Percentiles rank a stretch among this genome's conserved stretches.
Conservation (phyloP, 2,797 vertebrate species). For the Enteromius trimaculatus region DNA sequence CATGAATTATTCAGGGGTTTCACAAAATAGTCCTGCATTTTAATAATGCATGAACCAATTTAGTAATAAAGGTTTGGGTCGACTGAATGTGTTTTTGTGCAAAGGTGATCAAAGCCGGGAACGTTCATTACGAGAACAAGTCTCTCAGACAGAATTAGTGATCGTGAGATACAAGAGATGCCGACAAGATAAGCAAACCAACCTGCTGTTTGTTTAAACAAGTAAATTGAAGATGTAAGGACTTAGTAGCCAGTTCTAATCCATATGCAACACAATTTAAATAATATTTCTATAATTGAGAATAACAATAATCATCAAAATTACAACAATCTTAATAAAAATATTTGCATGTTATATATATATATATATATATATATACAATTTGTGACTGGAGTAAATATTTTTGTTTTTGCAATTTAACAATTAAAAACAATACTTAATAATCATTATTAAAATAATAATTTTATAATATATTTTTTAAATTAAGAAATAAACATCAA, state of each 20-base stretch:
- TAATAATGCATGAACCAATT: constrained; percentile 78
- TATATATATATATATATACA: no score
- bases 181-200: neutral
- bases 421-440: no score
- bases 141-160: neutral
- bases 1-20: constrained; percentile 78
- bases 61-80: constrained; percentile 70
- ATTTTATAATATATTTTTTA: neutral
- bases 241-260: neutral
- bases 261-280: neutral
- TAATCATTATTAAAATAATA: no score
- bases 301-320: no score
- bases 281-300: no score
- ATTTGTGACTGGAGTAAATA: no score
- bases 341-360: no score
- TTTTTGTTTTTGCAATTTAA: no score
- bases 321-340: no score
- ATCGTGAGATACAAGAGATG: neutral
- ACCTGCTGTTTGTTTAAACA: neutral
- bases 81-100: constrained; percentile 60
- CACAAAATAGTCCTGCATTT: constrained; percentile 76
- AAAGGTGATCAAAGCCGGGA: constrained; percentile 66
- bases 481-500: neutral
- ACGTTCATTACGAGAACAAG: neutral
- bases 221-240: neutral